A percentile compares a stretch with the other conserved stretches of the same genome.
Evolutionary conservation across 1,140 invertebrate genomes (phyloP).

Genomic region (Saccostrea cuccullata): DNA sequence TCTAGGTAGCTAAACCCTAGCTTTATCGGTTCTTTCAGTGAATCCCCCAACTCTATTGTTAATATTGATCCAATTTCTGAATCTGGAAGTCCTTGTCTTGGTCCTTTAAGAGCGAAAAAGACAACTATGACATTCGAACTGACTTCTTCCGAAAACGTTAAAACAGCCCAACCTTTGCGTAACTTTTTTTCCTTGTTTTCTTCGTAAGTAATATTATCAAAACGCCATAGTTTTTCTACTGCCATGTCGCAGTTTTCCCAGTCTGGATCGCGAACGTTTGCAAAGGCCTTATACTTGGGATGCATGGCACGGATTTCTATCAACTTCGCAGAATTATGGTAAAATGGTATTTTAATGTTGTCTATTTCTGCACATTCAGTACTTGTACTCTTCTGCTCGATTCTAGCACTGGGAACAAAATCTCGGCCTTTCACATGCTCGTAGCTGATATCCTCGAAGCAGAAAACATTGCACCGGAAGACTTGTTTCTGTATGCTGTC

Average conservation of each 20-base stretch:
- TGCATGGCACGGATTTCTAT: slow-evolving; percentile 57
- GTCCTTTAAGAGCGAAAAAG: slow-evolving; percentile 54
- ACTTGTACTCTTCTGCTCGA: slow-evolving; percentile 52
- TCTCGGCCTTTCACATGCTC: slow-evolving; percentile 44
- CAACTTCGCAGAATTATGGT: slow-evolving; percentile 43
- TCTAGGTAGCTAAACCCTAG: slow-evolving; percentile 53
- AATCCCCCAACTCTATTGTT: slow-evolving; percentile 39
- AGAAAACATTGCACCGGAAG: slow-evolving; percentile 51
- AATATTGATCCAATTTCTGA: slow-evolving; percentile 62
- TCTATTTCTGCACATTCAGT: slow-evolving; percentile 64
- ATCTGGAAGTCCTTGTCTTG: slow-evolving; percentile 56
- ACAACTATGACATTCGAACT: slow-evolving; percentile 42
- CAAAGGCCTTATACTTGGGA: slow-evolving; percentile 60
- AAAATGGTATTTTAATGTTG: slow-evolving; percentile 61
- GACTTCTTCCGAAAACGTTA: slow-evolving; percentile 23
- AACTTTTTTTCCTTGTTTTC: slow-evolving; percentile 10
- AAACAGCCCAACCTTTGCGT: not conserved
- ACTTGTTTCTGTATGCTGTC: slow-evolving; percentile 41
- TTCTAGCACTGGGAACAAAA: slow-evolving; percentile 21
- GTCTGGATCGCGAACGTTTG: slow-evolving; percentile 58
- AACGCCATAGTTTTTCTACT: slow-evolving; percentile 35
- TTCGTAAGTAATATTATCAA: slow-evolving; percentile 29
- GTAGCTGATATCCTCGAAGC: slow-evolving; percentile 46
- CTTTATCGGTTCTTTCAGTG: slow-evolving; percentile 31
- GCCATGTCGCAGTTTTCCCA: slow-evolving; percentile 56